Conservation (phyloP, 1,140 invertebrate species). For the Drosophila pandora region DNA sequence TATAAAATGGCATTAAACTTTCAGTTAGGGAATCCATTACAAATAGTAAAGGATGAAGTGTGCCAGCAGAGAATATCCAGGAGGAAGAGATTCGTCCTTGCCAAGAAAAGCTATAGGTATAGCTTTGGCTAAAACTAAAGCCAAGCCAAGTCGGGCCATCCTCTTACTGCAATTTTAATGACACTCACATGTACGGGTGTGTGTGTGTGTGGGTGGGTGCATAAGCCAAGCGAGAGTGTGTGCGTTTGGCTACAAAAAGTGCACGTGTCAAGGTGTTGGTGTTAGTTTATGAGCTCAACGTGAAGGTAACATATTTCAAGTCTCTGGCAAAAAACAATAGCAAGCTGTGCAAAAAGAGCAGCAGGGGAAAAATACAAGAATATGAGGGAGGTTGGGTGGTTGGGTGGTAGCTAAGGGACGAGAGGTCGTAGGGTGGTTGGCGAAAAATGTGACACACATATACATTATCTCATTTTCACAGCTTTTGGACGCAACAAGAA, state of each 20-base stretch:
- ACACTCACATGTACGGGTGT: constrained; percentile 55
- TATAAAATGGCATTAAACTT: not conserved
- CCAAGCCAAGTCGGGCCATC: constrained; percentile 67
- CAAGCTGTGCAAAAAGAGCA: constrained; percentile 37
- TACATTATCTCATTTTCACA: constrained; percentile 81
- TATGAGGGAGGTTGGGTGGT: not conserved
- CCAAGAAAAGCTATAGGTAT: constrained; percentile 57
- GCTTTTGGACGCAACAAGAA: constrained; percentile 69
- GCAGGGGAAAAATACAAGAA: constrained; percentile 1
- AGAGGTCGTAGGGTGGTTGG: not conserved
- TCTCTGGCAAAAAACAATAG: constrained; percentile 70
- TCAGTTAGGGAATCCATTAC: constrained; percentile 18
- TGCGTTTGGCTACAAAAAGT: constrained; percentile 69
- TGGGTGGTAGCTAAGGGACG: not conserved
- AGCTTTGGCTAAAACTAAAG: constrained; percentile 34
- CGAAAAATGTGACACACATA: constrained; percentile 77
- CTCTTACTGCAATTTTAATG: constrained; percentile 81
- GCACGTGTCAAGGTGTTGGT: constrained; percentile 81
- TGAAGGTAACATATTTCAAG: constrained; percentile 82
- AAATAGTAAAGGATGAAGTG: constrained; percentile 19
- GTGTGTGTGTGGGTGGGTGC: constrained; percentile 15
- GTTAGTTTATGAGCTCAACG: constrained; percentile 82
- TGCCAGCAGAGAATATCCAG: constrained; percentile 46
- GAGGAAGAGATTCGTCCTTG: constrained; percentile 61
- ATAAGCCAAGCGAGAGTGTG: constrained; percentile 10